Base-by-base conservation (phyloP, 2,888 invertebrate genomes). In the Lepetodrilus schrolli region DNA sequence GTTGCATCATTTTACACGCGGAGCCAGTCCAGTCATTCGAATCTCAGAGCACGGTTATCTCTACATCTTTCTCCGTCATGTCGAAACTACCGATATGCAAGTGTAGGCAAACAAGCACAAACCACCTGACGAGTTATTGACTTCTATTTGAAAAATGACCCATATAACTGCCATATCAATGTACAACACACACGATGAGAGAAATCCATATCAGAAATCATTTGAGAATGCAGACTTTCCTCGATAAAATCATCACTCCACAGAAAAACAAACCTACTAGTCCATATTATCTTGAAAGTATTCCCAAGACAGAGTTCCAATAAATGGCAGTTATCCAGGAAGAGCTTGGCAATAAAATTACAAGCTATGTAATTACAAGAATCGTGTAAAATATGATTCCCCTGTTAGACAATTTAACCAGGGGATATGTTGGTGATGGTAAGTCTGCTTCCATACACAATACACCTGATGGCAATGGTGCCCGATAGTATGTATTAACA, bases 271-370 rank as follows among this genome's bases (percentile, higher is more conserved):
- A 43, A 43, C 17, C 43, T 43, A 17, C 17, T 17, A 43, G 43
- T 17, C 17, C n/a, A n/a, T n/a, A n/a, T n/a, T n/a, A n/a, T 47
- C 47, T 21, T 48, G 17, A 20, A 8, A 21, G 17, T 20, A 48
- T n/a, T 48, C 10, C 48, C 48, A 8, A 8, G 26, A 13, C 34
- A 34, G 58, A 26, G 13, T 26, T 34, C 10, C 34, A 17, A 17
- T 58, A 58, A 58, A 58, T 58, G 58, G 58, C 58, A 58, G 30
- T 58, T 26, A 26, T 30, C 58, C 58, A 58, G 58, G 17, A 58
- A 58, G 58, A 58, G 58, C 23, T 30, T 34, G n/a, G 58, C 58
- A 58, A 58, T 58, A 58, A 58, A 58, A 58, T 34, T 58, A 58
- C 58, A 58, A 26, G 17, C 13, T 17, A 58, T 34, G 34, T 17